A percentile compares a stretch with the other conserved stretches of the same genome.
These are phyloP conservation scores for Oostethus manadensis DNA, from an alignment of 2,113 vertebrate genomes.

Conservation along the genomic window DNA sequence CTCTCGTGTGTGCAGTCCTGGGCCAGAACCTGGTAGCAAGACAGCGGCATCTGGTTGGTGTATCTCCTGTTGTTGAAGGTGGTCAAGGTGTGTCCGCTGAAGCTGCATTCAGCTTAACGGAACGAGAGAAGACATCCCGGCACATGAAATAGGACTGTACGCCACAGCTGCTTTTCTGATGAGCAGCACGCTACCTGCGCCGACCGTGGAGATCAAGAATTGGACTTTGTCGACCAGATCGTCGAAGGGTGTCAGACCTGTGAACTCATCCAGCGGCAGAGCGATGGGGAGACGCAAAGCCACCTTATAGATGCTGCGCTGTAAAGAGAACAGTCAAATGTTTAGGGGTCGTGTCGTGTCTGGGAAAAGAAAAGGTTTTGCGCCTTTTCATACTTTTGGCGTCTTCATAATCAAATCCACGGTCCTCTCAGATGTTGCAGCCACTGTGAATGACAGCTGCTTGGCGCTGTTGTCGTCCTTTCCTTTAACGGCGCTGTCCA, in stretches of 20 bases:
- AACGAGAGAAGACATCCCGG: background rate
- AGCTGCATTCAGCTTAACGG: conserved; percentile 54
- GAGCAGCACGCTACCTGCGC: conserved; percentile 35
- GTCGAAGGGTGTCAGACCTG: conserved; percentile 28
- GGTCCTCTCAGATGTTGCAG: conserved; percentile 58
- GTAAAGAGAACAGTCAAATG: conserved; percentile 23
- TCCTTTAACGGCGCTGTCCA: conserved; percentile 51
- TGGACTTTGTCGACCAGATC: conserved; percentile 31
- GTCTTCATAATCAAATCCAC: conserved; percentile 66
- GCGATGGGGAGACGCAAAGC: conserved; percentile 63
- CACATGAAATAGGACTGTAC: background rate
- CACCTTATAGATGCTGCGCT: conserved; percentile 68
- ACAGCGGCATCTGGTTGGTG: conserved; percentile 65
- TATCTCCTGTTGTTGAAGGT: conserved; percentile 73
- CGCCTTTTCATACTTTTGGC: conserved; percentile 58
- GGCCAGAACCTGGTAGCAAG: conserved; percentile 75
- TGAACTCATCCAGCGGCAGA: conserved; percentile 60
- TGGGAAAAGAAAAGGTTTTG: background rate
- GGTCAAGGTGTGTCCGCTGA: conserved; percentile 39
- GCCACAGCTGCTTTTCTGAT: background rate
- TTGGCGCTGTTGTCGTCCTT: conserved; percentile 51
- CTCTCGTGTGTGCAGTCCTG: conserved; percentile 76
- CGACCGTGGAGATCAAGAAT: conserved; percentile 41
- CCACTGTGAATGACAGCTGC: conserved; percentile 60
- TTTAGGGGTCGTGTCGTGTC: background rate